Evolutionary conservation across 2,113 vertebrate species (phyloP), one percentile per base, ranked within the genome.

Genomic region (Phaetusa simplex): DNA sequence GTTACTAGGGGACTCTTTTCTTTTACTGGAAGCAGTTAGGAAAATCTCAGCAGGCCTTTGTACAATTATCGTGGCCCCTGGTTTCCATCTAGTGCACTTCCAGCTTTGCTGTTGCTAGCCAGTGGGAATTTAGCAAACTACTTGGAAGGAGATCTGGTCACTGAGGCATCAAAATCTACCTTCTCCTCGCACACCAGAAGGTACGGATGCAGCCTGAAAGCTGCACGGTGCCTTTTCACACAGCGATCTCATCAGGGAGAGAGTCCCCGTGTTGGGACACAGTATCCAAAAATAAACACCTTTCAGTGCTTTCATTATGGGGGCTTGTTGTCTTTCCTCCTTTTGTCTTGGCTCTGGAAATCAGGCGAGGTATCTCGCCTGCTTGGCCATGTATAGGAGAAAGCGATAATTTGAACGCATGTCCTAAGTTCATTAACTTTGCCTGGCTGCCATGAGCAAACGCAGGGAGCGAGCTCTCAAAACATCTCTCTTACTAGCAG

Each of bases 41-140:
- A 97, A 98, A 98, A 98, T 98, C 99, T 99, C 99, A 97, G 98
- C 98, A 99, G 99, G 97, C 98, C 98, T 98, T 97, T 92, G 98
- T 98, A 99, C 99, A 98, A 99, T 99, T 99, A 99, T 98, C 70
- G 22, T 86, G 78, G 98, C 97, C 98, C 98, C 98, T 91, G 72
- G 97, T 98, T 98, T 98, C 98, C 98, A 98, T 99, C 98, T 97
- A 93, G 97, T 98, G 98, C 98, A 97, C 98, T 98, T 98, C 98
- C 98, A 98, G 98, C 97, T 97, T 97, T 90, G 96, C 98, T 98
- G 97, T 97, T 92, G 82, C 66, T 96, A 96, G 95, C 98, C 98
- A 34, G 97, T 98, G 99, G 99, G 99, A 98, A 98, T 98, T 98
- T 94, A 93, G 64, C 93, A 88, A 97, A 97, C 97, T 98, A 98